phyloP scores from a whole-genome alignment of 1,140 invertebrate genomes.

The Aethina tumida region DNA sequence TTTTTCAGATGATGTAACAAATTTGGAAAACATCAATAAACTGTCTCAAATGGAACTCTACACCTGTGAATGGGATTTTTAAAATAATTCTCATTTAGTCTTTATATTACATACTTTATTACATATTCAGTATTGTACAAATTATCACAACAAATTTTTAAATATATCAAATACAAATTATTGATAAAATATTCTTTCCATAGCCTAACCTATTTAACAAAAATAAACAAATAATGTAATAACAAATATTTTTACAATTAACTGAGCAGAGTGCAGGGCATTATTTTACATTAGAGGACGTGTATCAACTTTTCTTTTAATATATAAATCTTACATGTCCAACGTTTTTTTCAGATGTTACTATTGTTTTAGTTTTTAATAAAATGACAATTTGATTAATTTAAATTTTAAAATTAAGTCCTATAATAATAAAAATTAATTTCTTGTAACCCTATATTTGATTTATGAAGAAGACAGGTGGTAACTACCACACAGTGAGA shows the following conservation, averaged over 20 bases:
- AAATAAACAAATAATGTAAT: neutral
- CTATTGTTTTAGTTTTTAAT: no score
- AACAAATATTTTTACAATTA: constrained; percentile 3
- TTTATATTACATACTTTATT: constrained; percentile 9
- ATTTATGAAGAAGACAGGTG: no score
- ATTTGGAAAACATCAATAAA: constrained; percentile 32
- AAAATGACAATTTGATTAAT: no score
- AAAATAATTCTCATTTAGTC: constrained; percentile 6
- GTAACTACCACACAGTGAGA: no score
- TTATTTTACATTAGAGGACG: no score
- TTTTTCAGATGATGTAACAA: constrained; percentile 34
- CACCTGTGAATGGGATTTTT: constrained; percentile 41
- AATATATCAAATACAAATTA: constrained; percentile 3
- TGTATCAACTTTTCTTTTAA: constrained; percentile 5
- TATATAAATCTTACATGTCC: no score
- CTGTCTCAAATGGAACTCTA: constrained; percentile 35
- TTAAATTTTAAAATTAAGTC: no score
- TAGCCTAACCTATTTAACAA: constrained; percentile 1
- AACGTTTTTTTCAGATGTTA: no score
- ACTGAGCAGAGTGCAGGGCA: constrained; percentile 2
- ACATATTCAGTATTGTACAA: constrained; percentile 11
- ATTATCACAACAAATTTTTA: constrained; percentile 13
- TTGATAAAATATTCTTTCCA: neutral
- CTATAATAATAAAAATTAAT: no score
- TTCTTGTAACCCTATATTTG: no score